Conservation (phyloP, 2,797 vertebrate genomes). For the Capromys pilorides region DNA sequence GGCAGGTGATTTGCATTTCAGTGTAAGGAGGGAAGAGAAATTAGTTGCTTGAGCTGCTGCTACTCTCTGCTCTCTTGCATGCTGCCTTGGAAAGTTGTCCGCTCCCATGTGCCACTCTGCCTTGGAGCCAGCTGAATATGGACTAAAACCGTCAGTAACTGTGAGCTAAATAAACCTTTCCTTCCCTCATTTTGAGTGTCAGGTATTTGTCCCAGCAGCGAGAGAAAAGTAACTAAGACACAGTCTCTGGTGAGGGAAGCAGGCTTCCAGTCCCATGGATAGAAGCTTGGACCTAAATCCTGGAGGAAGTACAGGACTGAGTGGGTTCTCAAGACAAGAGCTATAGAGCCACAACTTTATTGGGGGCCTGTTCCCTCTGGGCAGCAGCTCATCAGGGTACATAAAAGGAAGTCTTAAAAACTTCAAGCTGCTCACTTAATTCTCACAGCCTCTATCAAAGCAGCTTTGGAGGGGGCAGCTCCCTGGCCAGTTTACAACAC, state of each 20-base stretch:
- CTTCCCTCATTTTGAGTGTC: too few relatives aligned
- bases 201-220: too few relatives aligned
- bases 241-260: background rate
- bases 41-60: too few relatives aligned
- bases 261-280: background rate
- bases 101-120: too few relatives aligned
- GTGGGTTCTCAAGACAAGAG: background rate
- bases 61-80: too few relatives aligned
- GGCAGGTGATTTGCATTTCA: too few relatives aligned
- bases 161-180: too few relatives aligned
- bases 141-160: too few relatives aligned
- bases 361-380: background rate
- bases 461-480: constrained; percentile 31
- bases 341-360: background rate
- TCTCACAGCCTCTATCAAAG: constrained; percentile 12
- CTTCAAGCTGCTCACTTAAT: background rate
- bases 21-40: too few relatives aligned
- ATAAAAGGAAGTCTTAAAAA: constrained; percentile 35
- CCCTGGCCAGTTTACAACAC: constrained; percentile 40
- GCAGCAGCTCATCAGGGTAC: background rate
- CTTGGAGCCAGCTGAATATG: too few relatives aligned
- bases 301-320: background rate
- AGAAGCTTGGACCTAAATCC: background rate
- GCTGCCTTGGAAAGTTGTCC: too few relatives aligned
- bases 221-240: too few relatives aligned